phyloP scores from a whole-genome alignment of 2,888 invertebrate species.

The Rotaria sp. region DNA sequence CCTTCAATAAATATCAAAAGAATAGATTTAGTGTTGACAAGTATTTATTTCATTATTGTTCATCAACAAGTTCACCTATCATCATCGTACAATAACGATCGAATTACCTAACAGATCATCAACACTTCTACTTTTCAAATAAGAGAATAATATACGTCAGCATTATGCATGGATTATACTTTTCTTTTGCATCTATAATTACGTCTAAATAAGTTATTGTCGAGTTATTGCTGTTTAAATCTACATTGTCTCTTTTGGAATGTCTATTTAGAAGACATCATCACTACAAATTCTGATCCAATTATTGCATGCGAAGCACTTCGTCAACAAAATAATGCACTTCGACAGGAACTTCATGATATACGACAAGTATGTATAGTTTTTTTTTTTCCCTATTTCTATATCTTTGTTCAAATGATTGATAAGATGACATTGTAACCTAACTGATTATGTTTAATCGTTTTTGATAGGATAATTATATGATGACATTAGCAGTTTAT shows the following conservation, averaged over 20 bases:
- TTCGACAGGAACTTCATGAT: constrained; percentile 20
- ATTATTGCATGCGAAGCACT: constrained; percentile 24
- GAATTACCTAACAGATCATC: background rate
- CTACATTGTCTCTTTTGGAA: background rate
- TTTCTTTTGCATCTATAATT: background rate
- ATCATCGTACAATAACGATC: background rate
- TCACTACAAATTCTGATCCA: background rate
- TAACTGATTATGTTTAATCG: background rate
- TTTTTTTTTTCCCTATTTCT: background rate
- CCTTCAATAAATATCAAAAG: background rate
- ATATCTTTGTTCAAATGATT: background rate
- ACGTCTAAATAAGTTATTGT: background rate
- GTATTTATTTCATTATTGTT: background rate
- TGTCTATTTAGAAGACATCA: background rate
- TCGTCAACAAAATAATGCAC: constrained; percentile 24
- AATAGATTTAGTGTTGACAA: background rate
- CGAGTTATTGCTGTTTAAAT: background rate
- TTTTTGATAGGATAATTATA: background rate
- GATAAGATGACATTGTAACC: background rate
- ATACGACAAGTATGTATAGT: background rate
- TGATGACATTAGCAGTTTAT: background rate
- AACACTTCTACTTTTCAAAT: background rate
- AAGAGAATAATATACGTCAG: background rate
- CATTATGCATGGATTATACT: background rate
- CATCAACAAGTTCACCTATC: background rate